Percentiles rank a stretch among this genome's conserved stretches.
Conservation (phyloP, 2,797 vertebrate species). For the Anableps anableps region DNA sequence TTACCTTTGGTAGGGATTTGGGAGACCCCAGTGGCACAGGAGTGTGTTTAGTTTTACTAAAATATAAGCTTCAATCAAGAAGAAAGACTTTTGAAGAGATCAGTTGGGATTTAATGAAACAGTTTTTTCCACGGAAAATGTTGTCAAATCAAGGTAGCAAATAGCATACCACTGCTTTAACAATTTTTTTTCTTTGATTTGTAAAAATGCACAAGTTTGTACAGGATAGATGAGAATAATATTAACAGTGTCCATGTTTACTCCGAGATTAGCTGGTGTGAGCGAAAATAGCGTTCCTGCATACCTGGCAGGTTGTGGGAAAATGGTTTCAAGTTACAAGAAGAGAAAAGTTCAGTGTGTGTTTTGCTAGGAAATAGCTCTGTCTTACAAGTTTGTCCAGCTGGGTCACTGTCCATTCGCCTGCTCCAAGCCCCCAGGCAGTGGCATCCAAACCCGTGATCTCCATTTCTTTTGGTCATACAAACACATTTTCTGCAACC, state of each 20-base stretch:
- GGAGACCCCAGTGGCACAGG: neutral
- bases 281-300: neutral
- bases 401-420: slow-evolving; percentile 54
- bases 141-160: neutral
- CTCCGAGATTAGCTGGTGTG: neutral
- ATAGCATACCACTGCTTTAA: neutral
- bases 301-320: slow-evolving; percentile 12
- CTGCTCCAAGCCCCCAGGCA: slow-evolving; percentile 40
- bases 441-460: slow-evolving; percentile 51
- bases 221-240: neutral
- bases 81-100: neutral
- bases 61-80: neutral
- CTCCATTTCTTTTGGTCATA: slow-evolving; percentile 63
- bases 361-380: slow-evolving; percentile 8
- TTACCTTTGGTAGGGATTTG: neutral
- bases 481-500: slow-evolving; percentile 60
- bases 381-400: slow-evolving; percentile 37
- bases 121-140: neutral
- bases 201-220: neutral
- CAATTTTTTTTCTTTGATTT: neutral
- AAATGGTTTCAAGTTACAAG: neutral
- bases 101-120: neutral
- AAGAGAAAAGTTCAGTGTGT: neutral
- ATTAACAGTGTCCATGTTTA: neutral
- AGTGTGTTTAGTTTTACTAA: neutral